phyloP scores from a whole-genome alignment of 1,140 invertebrate species.

The Drosophila lini region DNA sequence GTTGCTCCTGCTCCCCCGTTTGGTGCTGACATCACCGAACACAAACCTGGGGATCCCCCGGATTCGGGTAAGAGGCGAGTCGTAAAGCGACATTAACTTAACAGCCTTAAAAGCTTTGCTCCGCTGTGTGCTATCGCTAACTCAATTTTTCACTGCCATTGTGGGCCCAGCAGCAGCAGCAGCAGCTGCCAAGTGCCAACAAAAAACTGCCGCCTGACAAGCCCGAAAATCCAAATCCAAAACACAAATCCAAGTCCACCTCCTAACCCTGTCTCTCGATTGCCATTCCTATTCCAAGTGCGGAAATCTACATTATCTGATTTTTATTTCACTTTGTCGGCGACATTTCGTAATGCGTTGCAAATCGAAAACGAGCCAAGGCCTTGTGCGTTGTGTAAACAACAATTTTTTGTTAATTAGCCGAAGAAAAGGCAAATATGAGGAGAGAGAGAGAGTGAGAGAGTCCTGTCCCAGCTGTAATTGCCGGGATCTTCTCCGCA shows the following conservation, averaged over 20 bases:
- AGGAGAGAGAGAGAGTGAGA: not conserved
- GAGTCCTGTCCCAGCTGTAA: not conserved
- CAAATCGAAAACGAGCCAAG: conserved; percentile 62
- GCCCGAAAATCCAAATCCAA: conserved; percentile 15
- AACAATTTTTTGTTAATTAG: conserved; percentile 77
- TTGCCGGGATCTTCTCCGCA: conserved; percentile 34
- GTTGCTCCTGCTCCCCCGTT: not conserved
- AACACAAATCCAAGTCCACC: conserved; percentile 5
- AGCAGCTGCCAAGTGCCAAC: not conserved
- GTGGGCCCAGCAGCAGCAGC: conserved; percentile 25
- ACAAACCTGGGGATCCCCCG: not conserved
- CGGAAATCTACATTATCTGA: conserved; percentile 71
- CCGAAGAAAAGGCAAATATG: conserved; percentile 40
- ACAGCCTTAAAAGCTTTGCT: conserved; percentile 76
- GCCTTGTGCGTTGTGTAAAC: conserved; percentile 59
- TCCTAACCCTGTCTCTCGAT: not conserved
- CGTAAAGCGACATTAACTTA: conserved; percentile 65
- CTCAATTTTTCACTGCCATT: conserved; percentile 77
- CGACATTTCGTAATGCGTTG: conserved; percentile 75
- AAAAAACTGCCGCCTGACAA: conserved; percentile 25
- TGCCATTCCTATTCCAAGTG: conserved; percentile 15
- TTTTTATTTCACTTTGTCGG: conserved; percentile 65
- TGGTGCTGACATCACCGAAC: not conserved
- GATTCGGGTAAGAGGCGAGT: not conserved
- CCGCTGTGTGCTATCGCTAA: conserved; percentile 62